These are phyloP conservation scores for Tricholaema leucomelas DNA, from an alignment of 2,113 vertebrate species.

Conservation along the genomic window DNA sequence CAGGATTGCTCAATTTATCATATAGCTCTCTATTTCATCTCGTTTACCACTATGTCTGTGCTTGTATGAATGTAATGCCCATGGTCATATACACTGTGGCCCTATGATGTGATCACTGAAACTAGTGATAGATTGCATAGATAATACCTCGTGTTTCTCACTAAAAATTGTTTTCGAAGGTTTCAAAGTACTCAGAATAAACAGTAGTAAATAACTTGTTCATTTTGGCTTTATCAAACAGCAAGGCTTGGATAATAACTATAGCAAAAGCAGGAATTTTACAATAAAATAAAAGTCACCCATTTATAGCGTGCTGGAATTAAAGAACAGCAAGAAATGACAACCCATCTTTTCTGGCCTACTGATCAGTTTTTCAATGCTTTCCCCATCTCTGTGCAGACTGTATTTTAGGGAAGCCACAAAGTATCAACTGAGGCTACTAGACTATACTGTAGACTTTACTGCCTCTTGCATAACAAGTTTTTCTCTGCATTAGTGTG, in stretches of 20 bases:
- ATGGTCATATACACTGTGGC: neutral
- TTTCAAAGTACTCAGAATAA: neutral
- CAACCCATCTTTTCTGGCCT: neutral
- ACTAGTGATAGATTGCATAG: neutral
- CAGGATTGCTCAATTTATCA: neutral
- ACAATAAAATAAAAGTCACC: neutral
- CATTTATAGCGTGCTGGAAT: neutral
- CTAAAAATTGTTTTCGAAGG: neutral
- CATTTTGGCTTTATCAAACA: neutral
- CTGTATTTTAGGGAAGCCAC: neutral
- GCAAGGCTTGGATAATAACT: neutral
- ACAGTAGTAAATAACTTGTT: neutral
- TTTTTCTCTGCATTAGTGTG: neutral
- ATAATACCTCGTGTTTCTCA: neutral
- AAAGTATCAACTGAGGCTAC: neutral
- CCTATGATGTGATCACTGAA: neutral
- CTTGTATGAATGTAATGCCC: neutral
- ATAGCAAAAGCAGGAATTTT: neutral
- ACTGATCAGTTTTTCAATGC: neutral
- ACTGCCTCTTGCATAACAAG: neutral
- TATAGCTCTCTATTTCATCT: neutral
- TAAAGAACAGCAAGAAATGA: conserved; percentile 10
- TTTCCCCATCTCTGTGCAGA: neutral
- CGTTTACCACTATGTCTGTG: neutral
- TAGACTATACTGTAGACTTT: neutral